Base-by-base conservation (phyloP, 2,797 vertebrate genomes). In the Delichon dasypus region DNA sequence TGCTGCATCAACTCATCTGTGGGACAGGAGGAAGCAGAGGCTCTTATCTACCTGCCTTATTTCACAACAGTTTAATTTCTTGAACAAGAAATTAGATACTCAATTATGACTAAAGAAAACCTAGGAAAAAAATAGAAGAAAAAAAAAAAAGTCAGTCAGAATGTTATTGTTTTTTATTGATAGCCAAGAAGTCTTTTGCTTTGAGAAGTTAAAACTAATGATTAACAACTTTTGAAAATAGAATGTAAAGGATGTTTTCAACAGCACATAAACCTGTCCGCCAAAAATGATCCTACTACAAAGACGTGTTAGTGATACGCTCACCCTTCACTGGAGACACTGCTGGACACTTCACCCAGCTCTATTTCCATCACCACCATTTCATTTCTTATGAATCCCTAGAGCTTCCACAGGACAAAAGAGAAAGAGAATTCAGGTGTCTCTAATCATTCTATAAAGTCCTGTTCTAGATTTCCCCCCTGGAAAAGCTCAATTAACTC, bases 231-330 rank as follows among this genome's bases (percentile, higher is more conserved):
- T 12, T 4, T 55, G 17, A 67, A 67, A 90, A 48, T 1, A 44
- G 16, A 80, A 51, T 32, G 16, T 1, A 2, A 60, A 30, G 30
- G 17, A 5, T 34, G 11, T 80, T 89, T 76, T 55, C 20, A 70
- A 29, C 16, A 50, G 17, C 5, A 58, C 4, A 0, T 3, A 3
- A 15, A 4, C 4, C 7, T 23, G 4, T 2, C 3, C 18, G 17
- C 21, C 26, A 44, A 34, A 42, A 48, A 34, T 17, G 1, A 54
- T 40, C 42, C 27, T 40, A 34, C 21, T 72, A 10, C 11, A 48
- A 38, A 80, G 79, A 19, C 13, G 6, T 3, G 11, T 73, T 72
- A 74, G 19, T 45, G 23, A 25, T 42, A 62, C 9, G 36, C n/a
- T 32, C 45, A 26, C 2, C 38, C 10, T 54, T 23, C 9, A 13